Conservation (phyloP, 2,113 vertebrate species). For the Myocastor coypus region DNA sequence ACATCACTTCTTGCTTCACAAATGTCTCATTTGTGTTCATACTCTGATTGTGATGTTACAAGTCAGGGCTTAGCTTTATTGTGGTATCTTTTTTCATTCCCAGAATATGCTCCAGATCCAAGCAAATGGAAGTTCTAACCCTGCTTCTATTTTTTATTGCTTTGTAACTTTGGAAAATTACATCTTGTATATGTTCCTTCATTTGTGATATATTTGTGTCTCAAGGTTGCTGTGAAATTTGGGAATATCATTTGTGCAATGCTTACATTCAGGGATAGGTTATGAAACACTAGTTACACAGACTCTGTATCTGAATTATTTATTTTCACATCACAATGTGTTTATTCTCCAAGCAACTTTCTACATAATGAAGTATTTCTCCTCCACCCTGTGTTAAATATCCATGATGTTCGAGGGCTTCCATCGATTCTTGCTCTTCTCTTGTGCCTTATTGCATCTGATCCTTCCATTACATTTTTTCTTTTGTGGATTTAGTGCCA, state of each 20-base stretch:
- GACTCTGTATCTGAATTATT: not conserved
- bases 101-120: not conserved
- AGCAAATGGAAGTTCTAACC: not conserved
- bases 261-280: not conserved
- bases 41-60: not conserved
- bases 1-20: rapidly evolving
- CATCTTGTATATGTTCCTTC: not conserved
- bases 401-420: not conserved
- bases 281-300: not conserved
- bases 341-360: not conserved
- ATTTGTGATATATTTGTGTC: not conserved
- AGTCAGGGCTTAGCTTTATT: not conserved
- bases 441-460: not conserved
- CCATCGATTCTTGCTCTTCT: not conserved
- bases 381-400: not conserved
- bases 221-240: not conserved
- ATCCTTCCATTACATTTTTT: not conserved
- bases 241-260: not conserved
- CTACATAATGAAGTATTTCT: not conserved
- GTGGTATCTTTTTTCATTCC: not conserved
- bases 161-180: not conserved
- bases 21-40: not conserved
- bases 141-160: not conserved
- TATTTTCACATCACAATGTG: not conserved
- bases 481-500: not conserved